Evolutionary conservation across 1,140 invertebrate species (phyloP), one percentile per base, ranked within the genome.

Genomic region (Ceratina japonica): DNA sequence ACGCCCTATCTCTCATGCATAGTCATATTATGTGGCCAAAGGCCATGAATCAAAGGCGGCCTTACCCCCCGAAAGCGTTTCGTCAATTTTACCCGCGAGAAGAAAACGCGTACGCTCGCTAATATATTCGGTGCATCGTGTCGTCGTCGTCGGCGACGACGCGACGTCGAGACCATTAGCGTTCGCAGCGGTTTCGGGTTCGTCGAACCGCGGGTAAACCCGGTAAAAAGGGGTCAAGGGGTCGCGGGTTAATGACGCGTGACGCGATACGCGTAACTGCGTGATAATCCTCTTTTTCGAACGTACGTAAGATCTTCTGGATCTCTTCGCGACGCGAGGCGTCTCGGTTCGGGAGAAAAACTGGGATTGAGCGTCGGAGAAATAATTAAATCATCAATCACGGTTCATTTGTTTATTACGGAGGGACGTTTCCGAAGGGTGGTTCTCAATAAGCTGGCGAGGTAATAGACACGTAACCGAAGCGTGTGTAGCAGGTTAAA

Each of bases 191-290:
- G 84, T 85, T 85, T 65, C 61, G 68, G 84, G 75, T 85, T 85
- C 84, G 79, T 84, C 81, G 79, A 85, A 85, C 84, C 71, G 79
- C 62, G 61, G 82, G 75, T 85, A 85, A n/a, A 79, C 66, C 70
- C 66, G 37, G 44, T 62, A 61, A 58, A 62, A 61, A 54, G 59
- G n/a, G 27, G 66, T 22, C 22, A 69, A 18, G 24, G 22, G 8
- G 18, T 18, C 18, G 13, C 18, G 66, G 75, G 84, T 80, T 86
- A 86, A 86, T 86, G 84, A 80, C 64, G 83, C 76, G 83, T 85
- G 80, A 86, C 82, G 80, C 80, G 83, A 85, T 86, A 86, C 80
- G 63, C 82, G 79, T 85, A 79, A 84, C 79, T 44, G 37, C 37
- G 37, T 44, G 10, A 44, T 44, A 44, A 44, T 44, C 5, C 37